phyloP scores from a whole-genome alignment of 2,888 invertebrate genomes.

The Yponomeuta evonymella region DNA sequence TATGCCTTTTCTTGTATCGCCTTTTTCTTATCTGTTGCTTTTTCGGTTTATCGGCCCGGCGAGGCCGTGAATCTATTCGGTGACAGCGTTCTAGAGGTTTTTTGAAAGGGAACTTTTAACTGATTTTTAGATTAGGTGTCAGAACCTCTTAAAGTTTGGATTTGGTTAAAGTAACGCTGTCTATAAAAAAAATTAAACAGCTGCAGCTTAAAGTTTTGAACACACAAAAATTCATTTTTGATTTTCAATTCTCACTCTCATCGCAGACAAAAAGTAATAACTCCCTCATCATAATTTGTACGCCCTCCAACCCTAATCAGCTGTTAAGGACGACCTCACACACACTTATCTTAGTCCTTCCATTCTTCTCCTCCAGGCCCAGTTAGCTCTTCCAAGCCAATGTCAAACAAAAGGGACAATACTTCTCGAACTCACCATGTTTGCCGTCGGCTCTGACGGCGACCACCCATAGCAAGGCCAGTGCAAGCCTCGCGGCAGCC shows the following conservation, averaged over 20 bases:
- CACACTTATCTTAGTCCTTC: background rate
- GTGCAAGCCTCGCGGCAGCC: constrained; percentile 60
- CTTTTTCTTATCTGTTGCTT: constrained; percentile 40
- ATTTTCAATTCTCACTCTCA: no score
- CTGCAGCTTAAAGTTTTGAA: no score
- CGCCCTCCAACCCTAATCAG: no score
- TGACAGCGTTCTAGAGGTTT: constrained; percentile 8
- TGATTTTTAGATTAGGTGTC: constrained; percentile 12
- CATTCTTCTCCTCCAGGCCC: background rate
- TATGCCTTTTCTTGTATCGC: constrained; percentile 30
- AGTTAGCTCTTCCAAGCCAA: background rate
- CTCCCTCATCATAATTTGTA: no score
- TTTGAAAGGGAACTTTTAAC: constrained; percentile 8
- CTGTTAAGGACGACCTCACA: background rate
- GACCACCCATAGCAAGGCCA: constrained; percentile 71
- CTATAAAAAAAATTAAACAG: background rate
- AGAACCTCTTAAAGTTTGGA: constrained; percentile 1
- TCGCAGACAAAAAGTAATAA: no score
- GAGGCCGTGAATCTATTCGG: constrained; percentile 14
- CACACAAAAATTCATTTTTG: no score
- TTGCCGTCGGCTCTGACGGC: constrained; percentile 55
- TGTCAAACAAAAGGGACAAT: constrained; percentile 5
- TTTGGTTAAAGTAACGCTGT: background rate
- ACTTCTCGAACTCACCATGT: constrained; percentile 53
- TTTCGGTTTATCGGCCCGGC: constrained; percentile 27